phyloP scores from a whole-genome alignment of 2,888 invertebrate genomes.

The Polymixis flavicincta region DNA sequence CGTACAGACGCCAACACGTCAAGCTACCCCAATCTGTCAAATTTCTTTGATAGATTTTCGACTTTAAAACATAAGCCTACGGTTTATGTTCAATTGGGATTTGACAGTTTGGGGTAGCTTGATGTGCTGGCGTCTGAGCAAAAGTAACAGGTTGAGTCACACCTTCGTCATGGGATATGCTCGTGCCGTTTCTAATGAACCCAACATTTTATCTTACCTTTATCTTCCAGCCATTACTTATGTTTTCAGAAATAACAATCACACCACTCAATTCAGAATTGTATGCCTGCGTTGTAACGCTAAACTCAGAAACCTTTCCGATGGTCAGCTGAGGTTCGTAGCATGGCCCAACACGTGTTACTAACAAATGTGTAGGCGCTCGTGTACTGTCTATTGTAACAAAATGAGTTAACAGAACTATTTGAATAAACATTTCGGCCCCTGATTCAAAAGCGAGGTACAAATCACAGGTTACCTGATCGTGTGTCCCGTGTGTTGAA shows the following conservation, averaged over 20 bases:
- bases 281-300: constrained; percentile 70
- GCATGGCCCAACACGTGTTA: constrained; percentile 75
- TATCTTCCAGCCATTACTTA: constrained; percentile 76
- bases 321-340: constrained; percentile 39
- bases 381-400: constrained; percentile 7
- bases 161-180: neutral
- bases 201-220: constrained; percentile 67
- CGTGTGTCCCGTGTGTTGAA: neutral
- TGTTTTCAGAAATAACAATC: constrained; percentile 72
- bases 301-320: constrained; percentile 72
- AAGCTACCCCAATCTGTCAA: no score
- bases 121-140: no score
- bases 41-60: no score
- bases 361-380: constrained; percentile 74
- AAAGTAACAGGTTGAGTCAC: neutral
- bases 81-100: no score
- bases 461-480: neutral
- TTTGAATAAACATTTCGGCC: constrained; percentile 24
- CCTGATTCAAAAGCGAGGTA: constrained; percentile 3
- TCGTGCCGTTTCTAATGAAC: neutral
- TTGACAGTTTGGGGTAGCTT: no score
- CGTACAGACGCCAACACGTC: no score
- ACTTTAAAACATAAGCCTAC: no score
- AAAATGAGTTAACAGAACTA: constrained; percentile 14
- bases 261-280: constrained; percentile 73